phyloP scores from a whole-genome alignment of 1,140 invertebrate genomes.

The Calosoma granatense region DNA sequence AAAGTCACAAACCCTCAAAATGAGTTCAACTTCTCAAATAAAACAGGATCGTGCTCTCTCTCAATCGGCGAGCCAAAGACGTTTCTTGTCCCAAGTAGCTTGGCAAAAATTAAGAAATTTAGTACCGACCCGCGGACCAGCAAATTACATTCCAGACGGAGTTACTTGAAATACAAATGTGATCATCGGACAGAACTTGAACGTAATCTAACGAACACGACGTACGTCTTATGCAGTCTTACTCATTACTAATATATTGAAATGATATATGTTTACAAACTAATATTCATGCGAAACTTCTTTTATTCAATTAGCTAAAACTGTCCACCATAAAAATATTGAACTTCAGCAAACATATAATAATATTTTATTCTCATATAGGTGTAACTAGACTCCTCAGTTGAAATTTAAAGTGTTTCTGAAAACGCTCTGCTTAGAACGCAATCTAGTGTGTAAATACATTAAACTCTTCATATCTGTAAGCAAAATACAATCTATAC shows the following conservation, averaged over 20 bases:
- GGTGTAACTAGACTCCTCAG: no score
- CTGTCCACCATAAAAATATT: no score
- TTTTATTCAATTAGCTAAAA: no score
- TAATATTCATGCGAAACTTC: background rate
- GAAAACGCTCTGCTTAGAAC: no score
- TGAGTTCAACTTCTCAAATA: conserved; percentile 9
- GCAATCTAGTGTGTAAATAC: background rate
- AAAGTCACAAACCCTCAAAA: conserved; percentile 9
- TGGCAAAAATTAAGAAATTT: conserved; percentile 4
- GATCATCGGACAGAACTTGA: background rate
- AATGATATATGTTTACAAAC: background rate
- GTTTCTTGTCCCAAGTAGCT: no score
- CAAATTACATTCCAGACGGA: background rate
- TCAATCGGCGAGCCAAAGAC: background rate
- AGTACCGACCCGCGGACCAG: background rate
- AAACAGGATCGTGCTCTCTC: background rate
- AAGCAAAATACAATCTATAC: no score
- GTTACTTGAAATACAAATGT: background rate
- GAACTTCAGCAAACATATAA: no score
- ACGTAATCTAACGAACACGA: no score
- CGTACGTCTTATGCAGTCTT: background rate
- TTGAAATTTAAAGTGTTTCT: background rate
- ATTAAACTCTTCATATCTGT: background rate
- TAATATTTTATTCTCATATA: no score
- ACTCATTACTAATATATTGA: background rate